Evolutionary conservation across 2,113 vertebrate species (phyloP), one percentile per base, ranked within the genome.

Genomic region (Rattus rattus): DNA sequence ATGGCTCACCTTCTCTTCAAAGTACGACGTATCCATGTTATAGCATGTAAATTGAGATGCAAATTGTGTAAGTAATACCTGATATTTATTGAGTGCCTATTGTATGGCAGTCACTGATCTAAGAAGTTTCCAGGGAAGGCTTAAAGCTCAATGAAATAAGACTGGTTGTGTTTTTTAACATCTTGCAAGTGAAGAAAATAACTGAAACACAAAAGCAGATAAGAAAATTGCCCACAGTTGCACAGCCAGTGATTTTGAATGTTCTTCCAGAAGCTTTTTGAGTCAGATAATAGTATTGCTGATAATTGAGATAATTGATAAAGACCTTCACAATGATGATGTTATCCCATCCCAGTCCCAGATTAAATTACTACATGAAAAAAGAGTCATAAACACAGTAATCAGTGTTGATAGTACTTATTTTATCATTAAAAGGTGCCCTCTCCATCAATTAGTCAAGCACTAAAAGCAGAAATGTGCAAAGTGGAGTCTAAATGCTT

Each of bases 261-360:
- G n/a, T 43, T 96, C 56, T 83, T 86, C 63, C 39, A n/a, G 86
- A 95, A 91, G 65, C 17, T 52, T 84, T 90, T 80, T 39, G 43
- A 63, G 80, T 96, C 69, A 81, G 76, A 92, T 83, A 95, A 96
- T 39, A 86, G 47, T 63, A 43, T 86, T 94, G 97, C 88, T 72
- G 52, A 88, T 95, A 67, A 96, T 97, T 88, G 93, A 76, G 49
- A 79, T 90, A 84, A 94, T 85, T 83, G 77, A 75, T 90, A 72
- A 90, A 83, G 16, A 88, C 72, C 14, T 96, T 94, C 69, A 81
- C 70, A 90, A 36, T 65, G 36, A 79, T 72, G 16, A 0, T 81
- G 19, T 88, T 96, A 85, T 85, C 94, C 20, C 11, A 79, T 92
- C 43, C 17, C 26, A 85, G 33, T 12, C 14, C 4, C 30, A 92